Evolutionary conservation across 2,888 invertebrate genomes (phyloP).

Genomic region (Eledona agricola): DNA sequence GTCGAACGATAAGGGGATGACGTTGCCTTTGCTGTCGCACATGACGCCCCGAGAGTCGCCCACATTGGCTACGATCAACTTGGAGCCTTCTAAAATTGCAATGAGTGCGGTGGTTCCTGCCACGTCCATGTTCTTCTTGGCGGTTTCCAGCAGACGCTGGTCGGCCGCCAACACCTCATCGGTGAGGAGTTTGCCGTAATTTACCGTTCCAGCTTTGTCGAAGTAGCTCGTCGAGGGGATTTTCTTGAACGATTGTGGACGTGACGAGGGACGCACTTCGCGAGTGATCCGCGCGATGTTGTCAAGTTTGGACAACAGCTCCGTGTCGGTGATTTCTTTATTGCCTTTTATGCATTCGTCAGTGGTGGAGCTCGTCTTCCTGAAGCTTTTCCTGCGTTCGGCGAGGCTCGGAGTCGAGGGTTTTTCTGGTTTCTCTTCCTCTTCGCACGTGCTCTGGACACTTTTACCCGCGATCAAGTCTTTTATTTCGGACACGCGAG

Average conservation of each 20-base stretch:
- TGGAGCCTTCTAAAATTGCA: slow-evolving; percentile 83
- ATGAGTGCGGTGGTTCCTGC: slow-evolving; percentile 93
- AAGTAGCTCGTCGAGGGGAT: slow-evolving; percentile 72
- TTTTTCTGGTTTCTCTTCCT: slow-evolving; percentile 60
- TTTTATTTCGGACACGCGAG: slow-evolving; percentile 78
- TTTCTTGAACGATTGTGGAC: slow-evolving; percentile 63
- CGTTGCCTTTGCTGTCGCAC: slow-evolving; percentile 90
- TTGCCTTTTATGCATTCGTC: slow-evolving; percentile 63
- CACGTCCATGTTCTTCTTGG: slow-evolving; percentile 79
- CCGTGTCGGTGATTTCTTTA: slow-evolving; percentile 73
- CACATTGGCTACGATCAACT: slow-evolving; percentile 92
- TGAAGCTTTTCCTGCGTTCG: slow-evolving; percentile 73
- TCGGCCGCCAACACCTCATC: slow-evolving; percentile 90
- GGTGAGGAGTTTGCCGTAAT: slow-evolving; percentile 82
- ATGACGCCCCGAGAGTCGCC: slow-evolving; percentile 97
- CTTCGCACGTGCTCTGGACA: slow-evolving; percentile 45
- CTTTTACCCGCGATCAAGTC: slow-evolving; percentile 71
- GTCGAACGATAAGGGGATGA: slow-evolving; percentile 92
- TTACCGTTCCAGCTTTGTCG: slow-evolving; percentile 75
- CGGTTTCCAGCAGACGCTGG: slow-evolving; percentile 80
- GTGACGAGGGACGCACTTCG: slow-evolving; percentile 66
- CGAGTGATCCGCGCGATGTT: slow-evolving; percentile 68
- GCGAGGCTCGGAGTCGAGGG: slow-evolving; percentile 58
- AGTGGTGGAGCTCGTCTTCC: slow-evolving; percentile 68
- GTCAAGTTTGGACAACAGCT: slow-evolving; percentile 72